These are phyloP conservation scores for Caenorhabditis sp. DNA, from an alignment of 2,888 invertebrate species.

Conservation along the genomic window DNA sequence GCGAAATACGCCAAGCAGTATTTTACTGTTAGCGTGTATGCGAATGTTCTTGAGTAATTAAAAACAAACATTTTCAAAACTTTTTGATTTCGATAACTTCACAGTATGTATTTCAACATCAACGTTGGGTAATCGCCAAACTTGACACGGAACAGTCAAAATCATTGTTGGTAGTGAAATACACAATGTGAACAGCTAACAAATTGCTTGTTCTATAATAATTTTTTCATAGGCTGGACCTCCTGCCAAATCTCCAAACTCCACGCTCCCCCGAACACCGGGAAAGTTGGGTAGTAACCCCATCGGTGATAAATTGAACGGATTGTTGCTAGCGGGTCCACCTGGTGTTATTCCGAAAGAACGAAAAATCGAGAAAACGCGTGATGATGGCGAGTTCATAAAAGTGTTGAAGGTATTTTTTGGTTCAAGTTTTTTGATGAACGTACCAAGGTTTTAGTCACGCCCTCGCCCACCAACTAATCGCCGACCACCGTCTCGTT, in stretches of 20 bases:
- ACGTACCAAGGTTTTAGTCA: not conserved
- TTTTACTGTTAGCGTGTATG: no score
- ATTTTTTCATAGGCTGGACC: not conserved
- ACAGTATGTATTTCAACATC: no score
- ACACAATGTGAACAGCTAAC: no score
- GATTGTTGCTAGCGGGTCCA: not conserved
- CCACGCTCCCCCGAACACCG: not conserved
- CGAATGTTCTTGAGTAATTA: no score
- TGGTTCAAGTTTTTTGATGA: not conserved
- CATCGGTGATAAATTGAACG: not conserved
- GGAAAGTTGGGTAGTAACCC: not conserved
- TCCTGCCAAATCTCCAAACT: not conserved
- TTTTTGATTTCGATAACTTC: no score
- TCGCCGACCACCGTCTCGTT: constrained; percentile 5
- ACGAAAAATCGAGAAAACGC: not conserved
- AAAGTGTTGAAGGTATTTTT: not conserved
- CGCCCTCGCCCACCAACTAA: constrained; percentile 5
- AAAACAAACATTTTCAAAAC: no score
- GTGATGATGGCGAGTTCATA: not conserved
- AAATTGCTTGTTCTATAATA: no score
- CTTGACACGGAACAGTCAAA: no score
- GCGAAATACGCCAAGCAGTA: no score
- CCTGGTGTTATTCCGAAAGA: not conserved
- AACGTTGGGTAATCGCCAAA: no score
- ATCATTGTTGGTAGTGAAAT: no score